phyloP scores from a whole-genome alignment of 1,140 invertebrate species.

The Drosophila tristis region DNA sequence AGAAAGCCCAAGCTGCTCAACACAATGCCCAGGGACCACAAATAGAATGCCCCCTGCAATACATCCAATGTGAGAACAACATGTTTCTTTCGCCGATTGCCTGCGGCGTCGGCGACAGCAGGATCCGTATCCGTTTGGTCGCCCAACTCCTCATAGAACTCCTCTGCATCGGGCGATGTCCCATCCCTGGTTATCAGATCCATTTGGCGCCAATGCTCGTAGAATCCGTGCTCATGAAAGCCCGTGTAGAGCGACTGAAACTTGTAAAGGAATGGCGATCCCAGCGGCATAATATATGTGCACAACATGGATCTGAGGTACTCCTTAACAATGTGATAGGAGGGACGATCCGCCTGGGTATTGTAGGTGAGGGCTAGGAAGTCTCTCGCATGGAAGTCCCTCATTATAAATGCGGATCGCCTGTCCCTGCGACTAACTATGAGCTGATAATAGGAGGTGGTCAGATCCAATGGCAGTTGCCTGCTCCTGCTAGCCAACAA shows the following conservation, averaged over 20 bases:
- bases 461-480: conserved; percentile 21
- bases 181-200: conserved; percentile 42
- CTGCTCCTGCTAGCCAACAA: conserved; percentile 25
- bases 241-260: conserved; percentile 55
- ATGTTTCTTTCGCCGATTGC: conserved; percentile 37
- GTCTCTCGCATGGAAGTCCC: conserved; percentile 63
- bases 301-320: conserved; percentile 67
- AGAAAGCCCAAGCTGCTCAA: conserved; percentile 49
- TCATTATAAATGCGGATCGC: conserved; percentile 58
- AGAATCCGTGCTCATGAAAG: conserved; percentile 67
- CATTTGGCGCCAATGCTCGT: conserved; percentile 63
- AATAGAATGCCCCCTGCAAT: conserved; percentile 68
- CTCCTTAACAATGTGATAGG: conserved; percentile 74
- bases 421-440: conserved; percentile 23
- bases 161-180: conserved; percentile 43
- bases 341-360: conserved; percentile 47
- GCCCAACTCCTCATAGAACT: conserved; percentile 62
- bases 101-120: neutral
- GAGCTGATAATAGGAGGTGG: conserved; percentile 42
- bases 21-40: conserved; percentile 60
- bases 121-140: conserved; percentile 55
- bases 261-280: conserved; percentile 75
- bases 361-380: conserved; percentile 67
- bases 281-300: conserved; percentile 67
- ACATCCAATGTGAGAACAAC: conserved; percentile 68